phyloP scores from a whole-genome alignment of 2,113 vertebrate species.

The Loxodonta africana region DNA sequence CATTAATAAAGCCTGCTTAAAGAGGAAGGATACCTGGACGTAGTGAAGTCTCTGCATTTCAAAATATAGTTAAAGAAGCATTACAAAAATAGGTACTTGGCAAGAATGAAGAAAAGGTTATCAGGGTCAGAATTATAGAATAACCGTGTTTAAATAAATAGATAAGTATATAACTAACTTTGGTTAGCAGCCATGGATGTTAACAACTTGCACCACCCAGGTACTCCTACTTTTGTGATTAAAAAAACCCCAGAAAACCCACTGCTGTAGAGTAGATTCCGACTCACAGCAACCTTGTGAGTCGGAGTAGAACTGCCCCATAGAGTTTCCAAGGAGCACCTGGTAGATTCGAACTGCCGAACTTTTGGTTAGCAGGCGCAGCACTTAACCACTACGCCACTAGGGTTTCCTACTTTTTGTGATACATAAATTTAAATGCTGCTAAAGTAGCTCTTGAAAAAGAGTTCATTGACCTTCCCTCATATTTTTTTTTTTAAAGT shows the following conservation, averaged over 20 bases:
- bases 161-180: background rate
- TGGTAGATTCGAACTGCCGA: no score
- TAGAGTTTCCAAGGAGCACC: no score
- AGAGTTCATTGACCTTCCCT: no score
- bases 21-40: background rate
- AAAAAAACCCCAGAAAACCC: no score
- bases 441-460: background rate
- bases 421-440: constrained; percentile 17
- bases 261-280: no score
- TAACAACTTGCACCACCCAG: background rate
- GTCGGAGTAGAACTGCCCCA: no score
- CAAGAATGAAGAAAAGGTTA: background rate
- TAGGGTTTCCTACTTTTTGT: background rate
- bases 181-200: background rate
- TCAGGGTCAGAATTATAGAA: background rate
- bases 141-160: constrained; percentile 2
- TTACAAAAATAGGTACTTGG: background rate
- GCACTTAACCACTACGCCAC: no score
- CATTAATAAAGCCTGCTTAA: constrained; percentile 34
- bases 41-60: background rate
- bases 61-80: constrained; percentile 19
- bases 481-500: no score
- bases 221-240: background rate
- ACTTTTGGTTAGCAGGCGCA: no score
- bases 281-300: no score